Evolutionary conservation across 2,113 vertebrate genomes (phyloP).

Genomic region (Sitta europaea): DNA sequence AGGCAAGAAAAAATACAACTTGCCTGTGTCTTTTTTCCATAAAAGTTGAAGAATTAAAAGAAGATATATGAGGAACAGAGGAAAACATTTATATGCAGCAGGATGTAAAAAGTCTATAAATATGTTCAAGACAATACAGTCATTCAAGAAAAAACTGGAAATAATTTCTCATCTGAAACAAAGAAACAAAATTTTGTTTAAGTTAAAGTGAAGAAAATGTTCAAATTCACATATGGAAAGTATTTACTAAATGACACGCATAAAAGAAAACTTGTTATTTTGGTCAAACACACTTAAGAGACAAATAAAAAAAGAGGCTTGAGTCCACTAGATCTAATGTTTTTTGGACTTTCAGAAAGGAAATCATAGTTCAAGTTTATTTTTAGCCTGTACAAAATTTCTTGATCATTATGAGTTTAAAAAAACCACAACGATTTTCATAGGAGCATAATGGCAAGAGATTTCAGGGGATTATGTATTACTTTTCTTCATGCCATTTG

Average conservation of each 20-base stretch:
- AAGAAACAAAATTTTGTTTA: not conserved
- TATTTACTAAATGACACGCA: not conserved
- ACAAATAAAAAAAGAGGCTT: not conserved
- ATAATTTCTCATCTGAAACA: not conserved
- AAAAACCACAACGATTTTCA: not conserved
- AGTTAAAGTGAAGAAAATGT: not conserved
- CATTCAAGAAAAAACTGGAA: not conserved
- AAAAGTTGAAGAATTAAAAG: not conserved
- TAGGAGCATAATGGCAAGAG: not conserved
- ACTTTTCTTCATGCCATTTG: not conserved
- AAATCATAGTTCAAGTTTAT: not conserved
- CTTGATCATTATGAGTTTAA: fast-evolving
- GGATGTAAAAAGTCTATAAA: not conserved
- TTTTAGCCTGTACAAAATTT: not conserved
- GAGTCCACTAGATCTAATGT: not conserved
- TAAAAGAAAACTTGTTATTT: not conserved
- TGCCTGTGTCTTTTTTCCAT: not conserved
- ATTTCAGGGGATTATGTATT: not conserved
- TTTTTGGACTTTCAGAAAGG: not conserved
- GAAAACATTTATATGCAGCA: not conserved
- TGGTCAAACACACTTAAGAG: not conserved
- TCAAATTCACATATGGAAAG: not conserved
- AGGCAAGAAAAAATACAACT: not conserved
- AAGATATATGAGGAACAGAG: not conserved
- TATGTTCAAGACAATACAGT: not conserved